phyloP scores from a whole-genome alignment of 2,113 vertebrate species.

The Pleuronectes platessa region DNA sequence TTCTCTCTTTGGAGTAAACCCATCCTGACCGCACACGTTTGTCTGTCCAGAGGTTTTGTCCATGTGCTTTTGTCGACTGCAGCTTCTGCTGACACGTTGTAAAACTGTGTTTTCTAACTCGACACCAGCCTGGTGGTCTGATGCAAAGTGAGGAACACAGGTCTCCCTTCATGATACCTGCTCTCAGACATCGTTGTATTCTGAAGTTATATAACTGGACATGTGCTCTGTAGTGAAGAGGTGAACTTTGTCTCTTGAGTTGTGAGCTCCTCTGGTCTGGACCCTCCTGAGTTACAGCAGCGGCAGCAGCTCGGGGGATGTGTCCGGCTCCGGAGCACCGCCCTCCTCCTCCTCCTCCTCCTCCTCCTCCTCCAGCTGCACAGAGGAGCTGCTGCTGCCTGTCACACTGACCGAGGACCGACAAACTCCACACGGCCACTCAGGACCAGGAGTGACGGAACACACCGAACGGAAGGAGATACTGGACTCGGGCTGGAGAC shows the following conservation, averaged over 20 bases:
- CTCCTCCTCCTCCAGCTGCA: not conserved
- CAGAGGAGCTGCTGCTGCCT: not conserved
- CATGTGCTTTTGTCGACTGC: not conserved
- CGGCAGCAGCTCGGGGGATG: not conserved
- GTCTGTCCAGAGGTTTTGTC: slow-evolving; percentile 10
- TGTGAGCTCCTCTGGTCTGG: not conserved
- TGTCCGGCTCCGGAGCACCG: not conserved
- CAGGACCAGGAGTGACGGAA: slow-evolving; percentile 1
- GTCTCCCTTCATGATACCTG: no score
- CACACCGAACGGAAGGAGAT: not conserved
- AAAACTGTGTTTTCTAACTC: not conserved
- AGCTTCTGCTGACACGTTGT: slow-evolving; percentile 48
- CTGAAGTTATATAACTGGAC: no score
- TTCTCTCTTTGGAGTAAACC: not conserved
- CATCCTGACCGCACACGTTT: not conserved
- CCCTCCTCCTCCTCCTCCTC: no score
- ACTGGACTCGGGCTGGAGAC: not conserved
- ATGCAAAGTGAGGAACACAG: not conserved
- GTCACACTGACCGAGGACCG: not conserved
- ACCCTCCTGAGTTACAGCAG: not conserved
- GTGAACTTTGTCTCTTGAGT: not conserved
- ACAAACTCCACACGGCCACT: not conserved
- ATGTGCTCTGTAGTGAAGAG: not conserved
- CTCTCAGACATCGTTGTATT: no score
- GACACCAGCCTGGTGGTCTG: not conserved